Base-by-base conservation (phyloP, 1,140 invertebrate genomes). In the Caerostris extrusa region DNA sequence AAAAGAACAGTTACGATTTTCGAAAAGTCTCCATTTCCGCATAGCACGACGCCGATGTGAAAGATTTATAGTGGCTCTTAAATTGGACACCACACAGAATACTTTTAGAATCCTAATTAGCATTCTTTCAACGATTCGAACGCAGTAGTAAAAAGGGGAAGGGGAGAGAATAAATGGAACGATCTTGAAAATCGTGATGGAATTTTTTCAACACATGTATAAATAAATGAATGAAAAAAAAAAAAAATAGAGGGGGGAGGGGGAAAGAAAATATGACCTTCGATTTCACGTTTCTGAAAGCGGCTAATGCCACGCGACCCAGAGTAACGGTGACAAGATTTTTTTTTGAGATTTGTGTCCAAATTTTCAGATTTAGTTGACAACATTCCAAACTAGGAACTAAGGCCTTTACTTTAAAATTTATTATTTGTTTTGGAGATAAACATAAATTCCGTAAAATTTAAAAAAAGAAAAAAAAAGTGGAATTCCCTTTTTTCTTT, bases 61-160 rank as follows among this genome's bases (percentile, higher is more conserved):
- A 50, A 77, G 71, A 77, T 77, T 77, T 77, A 77, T 77, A 77
- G 34, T 17, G 71, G 71, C 34, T 12, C 50, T 77, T 77, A 77
- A 77, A 77, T 77, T 50, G 71, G 71, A 77, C 71, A 77, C 71
- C 71, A 77, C 71, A 77, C 71, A 7, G 71, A 77, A 50, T 77
- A 77, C 71, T 77, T 77, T 77, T 77, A 77, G 71, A 77, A 77
- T 12, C 34, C 34, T 77, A 77, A 77, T 77, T 77, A 77, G 71
- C 71, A 77, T 77, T 77, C 71, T 77, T 77, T 77, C 71, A 77
- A 50, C 71, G 50, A 77, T 50, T 14, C 8, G 71, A 77, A 50
- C 71, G 8, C 71, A 50, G 71, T 77, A 50, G 71, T 77, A 77
- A 77, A 77, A 77, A 53, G 67, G 17, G 60, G 60, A 12, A 5